Evolutionary conservation across 1,140 invertebrate species (phyloP).

Genomic region (Helicoverpa armigera): DNA sequence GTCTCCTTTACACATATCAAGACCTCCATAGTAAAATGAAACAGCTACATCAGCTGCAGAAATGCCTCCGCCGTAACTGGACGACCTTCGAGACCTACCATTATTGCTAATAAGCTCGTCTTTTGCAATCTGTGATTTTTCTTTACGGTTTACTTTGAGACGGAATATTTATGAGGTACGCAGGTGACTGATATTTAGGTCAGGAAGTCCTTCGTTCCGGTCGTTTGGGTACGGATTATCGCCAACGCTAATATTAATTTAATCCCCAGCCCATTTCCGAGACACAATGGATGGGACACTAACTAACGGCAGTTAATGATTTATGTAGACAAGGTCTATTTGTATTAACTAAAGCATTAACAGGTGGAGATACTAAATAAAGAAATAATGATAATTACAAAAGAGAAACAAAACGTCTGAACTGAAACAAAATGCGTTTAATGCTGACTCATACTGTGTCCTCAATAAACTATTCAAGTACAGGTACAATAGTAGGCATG

Average conservation of each 20-base stretch:
- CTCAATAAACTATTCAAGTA: not conserved
- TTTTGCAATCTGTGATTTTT: constrained; percentile 76
- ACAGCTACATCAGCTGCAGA: constrained; percentile 60
- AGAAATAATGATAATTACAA: too few relatives aligned
- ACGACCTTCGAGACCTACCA: constrained; percentile 79
- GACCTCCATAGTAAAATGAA: constrained; percentile 50
- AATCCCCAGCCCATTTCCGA: constrained; percentile 21
- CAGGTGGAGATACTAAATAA: too few relatives aligned
- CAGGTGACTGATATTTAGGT: constrained; percentile 25
- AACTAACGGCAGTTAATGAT: not conserved
- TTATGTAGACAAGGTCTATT: not conserved
- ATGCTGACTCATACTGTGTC: not conserved
- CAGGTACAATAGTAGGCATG: not conserved
- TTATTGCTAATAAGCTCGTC: constrained; percentile 79
- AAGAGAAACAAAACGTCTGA: too few relatives aligned
- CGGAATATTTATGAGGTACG: constrained; percentile 40
- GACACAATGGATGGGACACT: not conserved
- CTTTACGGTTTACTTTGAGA: constrained; percentile 44
- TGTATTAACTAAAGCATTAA: too few relatives aligned
- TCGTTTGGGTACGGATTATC: constrained; percentile 12
- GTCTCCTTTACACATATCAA: constrained; percentile 63
- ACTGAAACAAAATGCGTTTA: too few relatives aligned
- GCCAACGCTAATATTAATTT: constrained; percentile 2
- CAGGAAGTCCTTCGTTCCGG: not conserved
- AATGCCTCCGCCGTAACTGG: constrained; percentile 66